Base-by-base conservation (phyloP, 1,140 invertebrate species). In the Capitella teleta region DNA sequence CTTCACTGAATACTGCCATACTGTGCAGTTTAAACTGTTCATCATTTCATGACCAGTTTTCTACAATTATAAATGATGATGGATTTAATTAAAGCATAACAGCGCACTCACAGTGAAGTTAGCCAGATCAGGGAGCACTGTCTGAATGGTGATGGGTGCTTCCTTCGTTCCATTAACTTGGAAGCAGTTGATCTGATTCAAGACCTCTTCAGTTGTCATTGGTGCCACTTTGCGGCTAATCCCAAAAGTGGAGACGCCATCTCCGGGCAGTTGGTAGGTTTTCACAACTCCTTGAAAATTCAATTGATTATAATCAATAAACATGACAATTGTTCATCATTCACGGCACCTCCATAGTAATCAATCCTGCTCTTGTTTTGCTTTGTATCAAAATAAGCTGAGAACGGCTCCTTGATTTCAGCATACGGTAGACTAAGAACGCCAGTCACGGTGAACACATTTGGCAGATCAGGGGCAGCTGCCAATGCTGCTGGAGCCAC, bases 371-470 rank as follows among this genome's bases (percentile, higher is more conserved):
- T 92, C 41, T 76, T 77, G 49, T 80, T 81, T 53, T 78, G 79
- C 12, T 76, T 73, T 3, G 70, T 76, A 74, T 95, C 87, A 57
- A 76, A 92, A 81, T 85, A 95, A 16, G 86, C 87, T 62, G 80
- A 82, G 66, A 96, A 92, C 3, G 90, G 88, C 53, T 79, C 77
- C 24, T 66, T 61, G 46, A 96, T 82, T 74, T 95, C 91, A 10
- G 91, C 90, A 77, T 94, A 97, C 0, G 92, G 92, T 53, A 96
- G 85, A n/a, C n/a, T n/a, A n/a, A n/a, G n/a, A n/a, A n/a, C n/a
- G n/a, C n/a, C n/a, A n/a, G n/a, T n/a, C n/a, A n/a, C n/a, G n/a
- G n/a, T n/a, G n/a, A n/a, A n/a, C n/a, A n/a, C n/a, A n/a, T n/a
- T n/a, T n/a, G n/a, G n/a, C n/a, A n/a, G n/a, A n/a, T n/a, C n/a